Conservation (phyloP, 1,140 invertebrate genomes). For the Helicoverpa armigera region DNA sequence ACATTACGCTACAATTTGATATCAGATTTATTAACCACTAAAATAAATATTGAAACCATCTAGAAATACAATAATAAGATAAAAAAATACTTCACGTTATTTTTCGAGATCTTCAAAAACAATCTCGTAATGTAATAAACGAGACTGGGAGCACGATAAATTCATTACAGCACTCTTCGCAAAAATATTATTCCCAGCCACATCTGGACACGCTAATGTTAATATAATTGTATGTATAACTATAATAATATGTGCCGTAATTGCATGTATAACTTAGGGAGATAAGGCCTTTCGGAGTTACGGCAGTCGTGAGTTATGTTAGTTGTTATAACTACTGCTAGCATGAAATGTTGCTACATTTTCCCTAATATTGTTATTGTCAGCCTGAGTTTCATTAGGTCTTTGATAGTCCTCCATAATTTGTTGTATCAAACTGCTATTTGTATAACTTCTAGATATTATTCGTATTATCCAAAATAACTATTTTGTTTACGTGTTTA, state of each 20-base stretch:
- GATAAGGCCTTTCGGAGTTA: constrained; percentile 15
- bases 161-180: constrained; percentile 64
- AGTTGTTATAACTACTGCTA: constrained; percentile 26
- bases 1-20: too few species aligned
- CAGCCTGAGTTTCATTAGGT: constrained; percentile 35
- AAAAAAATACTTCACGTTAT: background rate
- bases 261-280: constrained; percentile 36
- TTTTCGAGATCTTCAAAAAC: constrained; percentile 34
- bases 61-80: background rate
- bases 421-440: constrained; percentile 1
- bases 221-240: constrained; percentile 45
- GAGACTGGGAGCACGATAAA: constrained; percentile 55
- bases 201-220: constrained; percentile 43
- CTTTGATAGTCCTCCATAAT: constrained; percentile 13
- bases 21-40: background rate
- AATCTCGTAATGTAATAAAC: constrained; percentile 34
- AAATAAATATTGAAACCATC: background rate
- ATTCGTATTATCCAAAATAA: background rate
- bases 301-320: constrained; percentile 22
- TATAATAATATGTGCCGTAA: constrained; percentile 39
- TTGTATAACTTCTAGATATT: background rate
- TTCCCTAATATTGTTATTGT: constrained; percentile 35
- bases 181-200: constrained; percentile 74
- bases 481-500: background rate
- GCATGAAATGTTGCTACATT: constrained; percentile 37